These are phyloP conservation scores for Sitta carolinensis DNA, from an alignment of 2,797 vertebrate species.

Conservation along the genomic window DNA sequence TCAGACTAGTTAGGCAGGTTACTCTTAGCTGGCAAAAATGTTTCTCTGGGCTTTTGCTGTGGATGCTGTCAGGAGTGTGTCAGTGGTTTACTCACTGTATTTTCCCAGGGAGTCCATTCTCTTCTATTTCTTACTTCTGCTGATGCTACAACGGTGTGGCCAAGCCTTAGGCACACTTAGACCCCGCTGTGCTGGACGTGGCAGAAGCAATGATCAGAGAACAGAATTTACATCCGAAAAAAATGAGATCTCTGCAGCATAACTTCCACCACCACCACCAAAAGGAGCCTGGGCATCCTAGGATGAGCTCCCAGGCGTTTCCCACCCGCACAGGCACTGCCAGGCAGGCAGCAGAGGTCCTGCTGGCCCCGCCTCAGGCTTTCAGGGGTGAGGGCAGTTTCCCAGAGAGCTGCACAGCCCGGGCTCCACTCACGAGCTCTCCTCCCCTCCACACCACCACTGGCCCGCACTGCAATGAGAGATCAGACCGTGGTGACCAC, in stretches of 20 bases:
- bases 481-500: rapidly evolving
- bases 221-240: neutral
- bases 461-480: neutral
- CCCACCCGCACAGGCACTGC: rapidly evolving
- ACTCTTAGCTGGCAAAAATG: neutral
- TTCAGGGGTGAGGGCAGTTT: neutral
- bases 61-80: neutral
- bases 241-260: neutral
- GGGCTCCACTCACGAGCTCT: neutral
- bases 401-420: rapidly evolving
- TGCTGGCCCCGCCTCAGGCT: neutral
- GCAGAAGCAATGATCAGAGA: constrained; percentile 10
- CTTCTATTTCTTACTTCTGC: neutral
- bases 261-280: neutral
- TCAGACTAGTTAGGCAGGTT: neutral
- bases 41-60: neutral
- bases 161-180: neutral
- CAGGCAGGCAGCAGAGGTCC: neutral
- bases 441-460: neutral
- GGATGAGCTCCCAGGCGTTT: neutral
- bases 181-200: neutral
- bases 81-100: neutral
- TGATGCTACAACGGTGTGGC: neutral
- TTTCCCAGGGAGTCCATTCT: neutral
- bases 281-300: neutral